Evolutionary conservation across 2,113 vertebrate species (phyloP).

Genomic region (Rana temporaria): DNA sequence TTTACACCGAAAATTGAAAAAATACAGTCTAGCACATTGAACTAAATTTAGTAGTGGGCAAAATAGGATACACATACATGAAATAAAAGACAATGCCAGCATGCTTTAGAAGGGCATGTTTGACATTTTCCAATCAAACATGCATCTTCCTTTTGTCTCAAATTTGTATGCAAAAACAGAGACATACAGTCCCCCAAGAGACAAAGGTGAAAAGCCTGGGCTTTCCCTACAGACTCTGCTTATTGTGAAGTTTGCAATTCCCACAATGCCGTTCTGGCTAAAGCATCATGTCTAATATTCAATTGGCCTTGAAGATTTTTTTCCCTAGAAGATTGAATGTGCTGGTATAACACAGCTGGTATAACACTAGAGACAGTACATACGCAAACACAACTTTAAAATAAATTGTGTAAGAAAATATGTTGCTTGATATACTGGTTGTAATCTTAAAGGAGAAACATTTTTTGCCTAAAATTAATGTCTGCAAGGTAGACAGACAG

Average conservation of each 20-base stretch:
- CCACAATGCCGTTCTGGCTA: background rate
- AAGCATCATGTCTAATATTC: background rate
- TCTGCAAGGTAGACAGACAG: too few species aligned
- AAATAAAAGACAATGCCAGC: too few species aligned
- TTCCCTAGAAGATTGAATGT: slow-evolving; percentile 61
- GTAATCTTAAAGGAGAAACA: background rate
- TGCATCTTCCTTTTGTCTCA: too few species aligned
- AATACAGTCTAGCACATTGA: too few species aligned
- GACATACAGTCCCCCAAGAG: background rate
- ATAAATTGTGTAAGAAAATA: background rate
- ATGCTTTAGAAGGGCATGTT: too few species aligned
- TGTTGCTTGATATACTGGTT: background rate
- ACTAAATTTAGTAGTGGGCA: too few species aligned
- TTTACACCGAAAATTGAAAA: too few species aligned
- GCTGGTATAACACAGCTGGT: slow-evolving; percentile 66
- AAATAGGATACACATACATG: too few species aligned
- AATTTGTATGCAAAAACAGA: too few species aligned
- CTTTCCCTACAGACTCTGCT: background rate
- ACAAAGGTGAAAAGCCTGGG: background rate
- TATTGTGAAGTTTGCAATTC: background rate
- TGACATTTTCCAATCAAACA: too few species aligned
- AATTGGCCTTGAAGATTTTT: slow-evolving; percentile 61
- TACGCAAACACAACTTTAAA: background rate
- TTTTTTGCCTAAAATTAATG: too few species aligned
- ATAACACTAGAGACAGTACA: slow-evolving; percentile 45